phyloP scores from a whole-genome alignment of 2,888 invertebrate species.

The Bembecia ichneumoniformis region DNA sequence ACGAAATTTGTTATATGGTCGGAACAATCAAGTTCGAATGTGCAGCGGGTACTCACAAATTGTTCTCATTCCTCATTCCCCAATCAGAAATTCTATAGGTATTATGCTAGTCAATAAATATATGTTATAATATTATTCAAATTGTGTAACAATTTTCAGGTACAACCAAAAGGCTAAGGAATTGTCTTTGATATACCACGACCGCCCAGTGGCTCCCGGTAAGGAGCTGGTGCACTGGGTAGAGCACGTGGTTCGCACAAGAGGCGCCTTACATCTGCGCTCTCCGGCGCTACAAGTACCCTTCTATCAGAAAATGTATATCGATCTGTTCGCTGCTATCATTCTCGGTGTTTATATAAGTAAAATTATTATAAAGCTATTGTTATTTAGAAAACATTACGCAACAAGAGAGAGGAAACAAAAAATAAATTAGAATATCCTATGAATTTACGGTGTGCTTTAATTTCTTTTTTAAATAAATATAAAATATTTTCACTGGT shows the following conservation, averaged over 20 bases:
- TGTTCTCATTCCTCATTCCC: no score
- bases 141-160: constrained; percentile 17
- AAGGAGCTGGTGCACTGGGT: constrained; percentile 77
- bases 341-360: constrained; percentile 8
- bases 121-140: no score
- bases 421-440: background rate
- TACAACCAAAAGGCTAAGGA: constrained; percentile 30
- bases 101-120: no score
- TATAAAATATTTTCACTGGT: no score
- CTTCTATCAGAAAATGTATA: constrained; percentile 42
- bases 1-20: no score
- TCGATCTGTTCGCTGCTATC: constrained; percentile 26
- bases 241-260: constrained; percentile 74
- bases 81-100: no score
- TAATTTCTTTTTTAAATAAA: no score
- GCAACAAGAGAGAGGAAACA: background rate
- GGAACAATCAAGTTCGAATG: no score
- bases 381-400: background rate
- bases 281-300: constrained; percentile 34
- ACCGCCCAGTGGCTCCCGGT: constrained; percentile 68
- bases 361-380: background rate
- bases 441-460: no score
- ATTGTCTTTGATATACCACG: constrained; percentile 36
- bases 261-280: constrained; percentile 67
- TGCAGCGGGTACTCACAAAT: no score